A percentile compares a stretch with the other conserved stretches of the same genome.
These are phyloP conservation scores for Imbricaverruca yamaguchii DNA, from an alignment of 2,888 invertebrate genomes.

Conservation along the genomic window DNA sequence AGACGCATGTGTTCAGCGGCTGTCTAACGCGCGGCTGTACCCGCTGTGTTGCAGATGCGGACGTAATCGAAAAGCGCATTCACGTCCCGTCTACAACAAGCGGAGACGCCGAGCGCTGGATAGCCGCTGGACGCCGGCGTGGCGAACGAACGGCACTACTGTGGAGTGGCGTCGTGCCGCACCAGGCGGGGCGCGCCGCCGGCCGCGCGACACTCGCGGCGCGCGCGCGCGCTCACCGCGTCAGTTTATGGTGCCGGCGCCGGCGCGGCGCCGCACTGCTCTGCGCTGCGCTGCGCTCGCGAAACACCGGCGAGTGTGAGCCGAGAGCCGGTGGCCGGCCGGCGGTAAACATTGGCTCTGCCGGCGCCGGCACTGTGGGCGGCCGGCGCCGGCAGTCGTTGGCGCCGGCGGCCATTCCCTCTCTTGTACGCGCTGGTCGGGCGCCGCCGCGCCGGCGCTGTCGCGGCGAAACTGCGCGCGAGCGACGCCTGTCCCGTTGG, in stretches of 20 bases:
- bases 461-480: neutral
- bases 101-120: neutral
- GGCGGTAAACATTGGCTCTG: neutral
- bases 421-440: neutral
- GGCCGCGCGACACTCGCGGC: neutral
- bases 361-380: neutral
- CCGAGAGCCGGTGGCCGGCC: neutral
- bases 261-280: neutral
- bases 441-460: neutral
- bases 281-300: neutral
- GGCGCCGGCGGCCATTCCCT: neutral
- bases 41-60: constrained; percentile 23
- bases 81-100: constrained; percentile 13
- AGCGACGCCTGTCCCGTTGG: neutral
- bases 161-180: no score
- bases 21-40: constrained; percentile 8
- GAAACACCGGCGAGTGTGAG: neutral
- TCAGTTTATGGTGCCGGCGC: neutral
- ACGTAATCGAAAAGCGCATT: constrained; percentile 11
- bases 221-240: neutral
- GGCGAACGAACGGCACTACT: no score
- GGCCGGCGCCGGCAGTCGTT: neutral
- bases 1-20: neutral
- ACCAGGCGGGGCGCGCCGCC: neutral
- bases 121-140: neutral